Evolutionary conservation across 2,888 invertebrate species (phyloP).

Genomic region (Caradrina kadenii): DNA sequence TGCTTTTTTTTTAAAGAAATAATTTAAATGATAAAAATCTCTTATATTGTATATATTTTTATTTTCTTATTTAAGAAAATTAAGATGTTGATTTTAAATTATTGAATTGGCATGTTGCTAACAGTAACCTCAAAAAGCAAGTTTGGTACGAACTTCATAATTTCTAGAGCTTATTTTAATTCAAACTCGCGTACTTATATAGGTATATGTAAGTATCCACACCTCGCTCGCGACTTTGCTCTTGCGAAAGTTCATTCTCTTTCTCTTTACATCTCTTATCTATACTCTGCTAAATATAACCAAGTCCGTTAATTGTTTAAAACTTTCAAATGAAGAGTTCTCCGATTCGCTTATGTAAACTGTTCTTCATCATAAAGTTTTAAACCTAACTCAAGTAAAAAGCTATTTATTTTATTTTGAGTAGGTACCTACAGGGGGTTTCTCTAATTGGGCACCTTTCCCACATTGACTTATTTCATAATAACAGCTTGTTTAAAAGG

Average conservation of each 20-base stretch:
- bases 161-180: constrained; percentile 10
- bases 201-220: neutral
- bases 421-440: neutral
- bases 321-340: constrained; percentile 55
- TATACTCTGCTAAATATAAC: constrained; percentile 41
- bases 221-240: constrained; percentile 23
- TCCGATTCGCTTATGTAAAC: constrained; percentile 44
- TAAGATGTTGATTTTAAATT: neutral
- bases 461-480: neutral
- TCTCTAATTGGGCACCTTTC: neutral
- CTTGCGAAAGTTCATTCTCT: constrained; percentile 35
- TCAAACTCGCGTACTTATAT: constrained; percentile 16
- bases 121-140: neutral
- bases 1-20: no score
- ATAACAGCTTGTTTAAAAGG: no score
- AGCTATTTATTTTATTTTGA: constrained; percentile 20
- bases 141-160: neutral
- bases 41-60: no score
- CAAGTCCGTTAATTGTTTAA: constrained; percentile 54
- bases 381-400: constrained; percentile 29
- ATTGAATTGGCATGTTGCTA: neutral
- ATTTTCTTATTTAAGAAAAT: no score
- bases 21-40: no score
- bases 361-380: constrained; percentile 38
- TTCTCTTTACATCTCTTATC: constrained; percentile 28